Conservation (phyloP, 92 coral and sea anemone species). For the Parazoanthus darwini region DNA sequence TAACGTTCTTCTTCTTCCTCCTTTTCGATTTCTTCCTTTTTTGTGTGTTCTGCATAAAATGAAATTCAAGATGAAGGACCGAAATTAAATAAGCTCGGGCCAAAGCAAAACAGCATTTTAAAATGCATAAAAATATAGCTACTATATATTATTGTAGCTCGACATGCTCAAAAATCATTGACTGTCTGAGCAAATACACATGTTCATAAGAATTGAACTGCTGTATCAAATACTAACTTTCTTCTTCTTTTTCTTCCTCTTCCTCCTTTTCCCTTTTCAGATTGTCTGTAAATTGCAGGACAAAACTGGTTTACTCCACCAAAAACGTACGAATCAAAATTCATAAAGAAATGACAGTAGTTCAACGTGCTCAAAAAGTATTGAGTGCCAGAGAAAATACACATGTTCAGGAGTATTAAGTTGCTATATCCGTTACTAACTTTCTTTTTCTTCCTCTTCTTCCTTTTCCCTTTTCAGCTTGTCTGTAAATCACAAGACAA, state of each 20-base stretch:
- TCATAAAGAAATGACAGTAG: background rate
- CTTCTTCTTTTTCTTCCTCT: slow-evolving; percentile 23
- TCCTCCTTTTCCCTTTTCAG: slow-evolving; percentile 30
- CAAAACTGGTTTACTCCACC: background rate
- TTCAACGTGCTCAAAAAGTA: too few species aligned
- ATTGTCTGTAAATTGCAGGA: slow-evolving; percentile 18
- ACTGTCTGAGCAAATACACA: background rate
- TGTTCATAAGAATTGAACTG: too few species aligned
- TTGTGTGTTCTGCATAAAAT: background rate
- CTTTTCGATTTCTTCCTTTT: background rate
- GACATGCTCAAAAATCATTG: too few species aligned
- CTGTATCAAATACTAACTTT: slow-evolving; percentile 20
- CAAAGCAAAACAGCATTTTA: background rate
- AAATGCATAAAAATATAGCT: background rate
- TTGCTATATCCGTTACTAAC: slow-evolving; percentile 12
- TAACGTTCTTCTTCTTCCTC: background rate
- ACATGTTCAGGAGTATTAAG: too few species aligned
- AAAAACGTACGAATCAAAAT: too few species aligned
- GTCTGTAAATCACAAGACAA: slow-evolving; percentile 16
- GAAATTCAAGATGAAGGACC: background rate
- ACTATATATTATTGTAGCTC: background rate
- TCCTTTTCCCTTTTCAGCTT: slow-evolving; percentile 28
- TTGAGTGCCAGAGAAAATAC: too few species aligned
- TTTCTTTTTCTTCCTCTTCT: slow-evolving; percentile 19
- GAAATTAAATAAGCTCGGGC: too few species aligned